Evolutionary conservation across 1,140 invertebrate genomes (phyloP).

Genomic region (Halesus radiatus): DNA sequence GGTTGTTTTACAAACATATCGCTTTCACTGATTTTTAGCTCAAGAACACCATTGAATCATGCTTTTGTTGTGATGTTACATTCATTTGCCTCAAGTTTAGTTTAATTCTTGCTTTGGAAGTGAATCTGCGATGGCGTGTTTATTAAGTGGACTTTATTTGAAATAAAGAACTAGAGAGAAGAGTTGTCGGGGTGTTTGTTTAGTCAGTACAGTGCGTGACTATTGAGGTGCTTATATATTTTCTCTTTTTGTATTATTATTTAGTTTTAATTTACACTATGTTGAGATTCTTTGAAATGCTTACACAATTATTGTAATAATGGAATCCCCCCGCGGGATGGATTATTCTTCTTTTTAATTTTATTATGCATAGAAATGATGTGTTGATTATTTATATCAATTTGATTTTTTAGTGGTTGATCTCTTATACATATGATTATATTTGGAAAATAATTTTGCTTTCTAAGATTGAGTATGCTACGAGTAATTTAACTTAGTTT

Average conservation of each 20-base stretch:
- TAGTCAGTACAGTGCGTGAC: conserved; percentile 40
- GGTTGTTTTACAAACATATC: conserved; percentile 33
- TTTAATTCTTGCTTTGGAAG: no score
- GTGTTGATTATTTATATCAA: conserved; percentile 48
- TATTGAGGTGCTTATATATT: conserved; percentile 56
- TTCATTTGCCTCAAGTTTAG: neutral
- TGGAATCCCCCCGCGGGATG: neutral
- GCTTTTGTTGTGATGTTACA: neutral
- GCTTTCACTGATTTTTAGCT: conserved; percentile 9
- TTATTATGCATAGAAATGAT: conserved; percentile 43
- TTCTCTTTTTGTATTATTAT: conserved; percentile 42
- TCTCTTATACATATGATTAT: conserved; percentile 57
- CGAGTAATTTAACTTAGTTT: conserved; percentile 50
- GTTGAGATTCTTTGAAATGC: conserved; percentile 45
- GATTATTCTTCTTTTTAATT: conserved; percentile 30
- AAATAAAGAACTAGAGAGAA: neutral
- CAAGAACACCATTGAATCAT: neutral
- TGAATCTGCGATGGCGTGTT: neutral
- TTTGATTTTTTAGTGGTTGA: conserved; percentile 57
- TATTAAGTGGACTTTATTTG: conserved; percentile 33
- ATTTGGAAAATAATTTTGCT: conserved; percentile 51
- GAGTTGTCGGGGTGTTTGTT: neutral
- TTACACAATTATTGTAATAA: neutral
- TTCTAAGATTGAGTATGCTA: conserved; percentile 45
- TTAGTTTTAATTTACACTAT: conserved; percentile 47